A percentile compares a stretch with the other conserved stretches of the same genome.
Evolutionary conservation across 1,140 invertebrate species (phyloP).

Genomic region (Phthorimaea operculella): DNA sequence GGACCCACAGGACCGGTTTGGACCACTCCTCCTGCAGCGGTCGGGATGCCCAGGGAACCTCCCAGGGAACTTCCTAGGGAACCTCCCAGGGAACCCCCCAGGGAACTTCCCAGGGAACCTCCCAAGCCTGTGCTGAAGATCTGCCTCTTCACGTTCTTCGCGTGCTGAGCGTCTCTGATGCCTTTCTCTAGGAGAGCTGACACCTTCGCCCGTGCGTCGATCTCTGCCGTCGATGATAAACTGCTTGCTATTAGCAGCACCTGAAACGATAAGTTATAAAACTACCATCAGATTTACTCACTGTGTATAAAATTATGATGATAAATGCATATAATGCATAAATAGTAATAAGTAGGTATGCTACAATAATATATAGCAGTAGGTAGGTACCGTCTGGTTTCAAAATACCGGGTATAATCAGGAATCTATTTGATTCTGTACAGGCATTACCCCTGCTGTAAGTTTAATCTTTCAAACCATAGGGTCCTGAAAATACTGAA

Average conservation of each 20-base stretch:
- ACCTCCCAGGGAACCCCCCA: not conserved
- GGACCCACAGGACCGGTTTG: slow-evolving; percentile 33
- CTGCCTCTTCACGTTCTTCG: slow-evolving; percentile 29
- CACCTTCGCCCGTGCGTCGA: slow-evolving; percentile 37
- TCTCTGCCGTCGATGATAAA: slow-evolving; percentile 38
- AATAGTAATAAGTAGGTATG: too few relatives aligned
- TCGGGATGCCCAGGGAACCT: not conserved
- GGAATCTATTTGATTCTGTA: too few relatives aligned
- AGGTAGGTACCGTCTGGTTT: too few relatives aligned
- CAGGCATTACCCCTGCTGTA: too few relatives aligned
- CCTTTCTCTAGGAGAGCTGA: slow-evolving; percentile 50
- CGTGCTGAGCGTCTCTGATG: slow-evolving; percentile 45
- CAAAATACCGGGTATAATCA: too few relatives aligned
- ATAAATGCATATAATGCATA: too few relatives aligned
- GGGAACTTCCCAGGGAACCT: not conserved
- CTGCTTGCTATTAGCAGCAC: slow-evolving; percentile 45
- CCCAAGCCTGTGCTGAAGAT: not conserved
- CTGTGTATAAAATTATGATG: slow-evolving; percentile 1
- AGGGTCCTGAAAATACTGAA: too few relatives aligned
- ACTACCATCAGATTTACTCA: too few relatives aligned
- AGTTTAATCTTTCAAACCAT: too few relatives aligned
- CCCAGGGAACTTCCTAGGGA: not conserved
- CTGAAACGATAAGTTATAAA: slow-evolving; percentile 39
- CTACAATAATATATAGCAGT: too few relatives aligned
- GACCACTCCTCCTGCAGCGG: not conserved